Evolutionary conservation across 2,113 vertebrate genomes (phyloP), one percentile per base, ranked within the genome.

Genomic region (Seriola rivoliana): DNA sequence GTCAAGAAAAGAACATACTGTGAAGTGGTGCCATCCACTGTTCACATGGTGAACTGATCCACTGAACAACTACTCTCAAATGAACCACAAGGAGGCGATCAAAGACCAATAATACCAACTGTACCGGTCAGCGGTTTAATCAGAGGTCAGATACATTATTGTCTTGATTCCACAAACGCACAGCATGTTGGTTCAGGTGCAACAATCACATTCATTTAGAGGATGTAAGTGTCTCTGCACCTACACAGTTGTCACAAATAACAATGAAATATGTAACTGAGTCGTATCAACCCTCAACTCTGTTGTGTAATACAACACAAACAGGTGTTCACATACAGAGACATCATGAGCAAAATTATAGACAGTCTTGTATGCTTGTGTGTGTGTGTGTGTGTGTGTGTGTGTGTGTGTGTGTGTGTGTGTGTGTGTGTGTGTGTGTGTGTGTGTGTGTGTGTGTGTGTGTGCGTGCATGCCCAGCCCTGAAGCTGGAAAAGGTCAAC

Each of bases 21-120:
- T 36, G 34, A 65, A 58, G 5, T 68, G 19, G 68, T 57, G 23
- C 78, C 84, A 59, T 34, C 78, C 34, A 25, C 17, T 78, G 63
- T 59, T 80, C 64, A 68, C 7, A 46, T 2, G 0, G 7, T 38
- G 48, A 84, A 72, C 16, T 70, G 23, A 50, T 14, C 8, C 3
- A 16, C 2, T 32, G 55, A 16, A 3, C 4, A 14, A 4, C 16
- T 44, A 19, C 52, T 81, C 46, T 66, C 4, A 8, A 5, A 34
- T 10, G 0, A 62, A 71, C 85, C 90, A 82, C 40, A 36, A 40
- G 92, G 52, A 46, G 84, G 89, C 78, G 12, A 16, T 64, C 36
- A 66, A 85, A 68, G 75, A 84, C 78, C 68, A 84, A 16, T 57
- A 64, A 85, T 62, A n/a, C 13, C 4, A 32, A 21, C n/a, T 16